phyloP scores from a whole-genome alignment of 2,888 invertebrate genomes.

The Nymphalis urticae region DNA sequence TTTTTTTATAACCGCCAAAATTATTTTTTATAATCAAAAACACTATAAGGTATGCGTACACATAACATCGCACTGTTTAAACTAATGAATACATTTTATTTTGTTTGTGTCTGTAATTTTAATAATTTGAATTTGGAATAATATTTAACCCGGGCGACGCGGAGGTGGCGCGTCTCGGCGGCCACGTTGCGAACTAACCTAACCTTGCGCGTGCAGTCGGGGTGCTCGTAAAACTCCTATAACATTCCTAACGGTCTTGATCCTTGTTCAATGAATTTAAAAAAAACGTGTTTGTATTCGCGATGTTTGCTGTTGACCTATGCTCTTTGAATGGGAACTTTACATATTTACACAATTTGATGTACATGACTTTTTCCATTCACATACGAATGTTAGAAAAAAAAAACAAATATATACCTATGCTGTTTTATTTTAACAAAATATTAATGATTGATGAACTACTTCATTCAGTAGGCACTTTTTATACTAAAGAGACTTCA shows the following conservation, averaged over 20 bases:
- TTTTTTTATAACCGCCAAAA: conserved; percentile 15
- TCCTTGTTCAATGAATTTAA: conserved; percentile 48
- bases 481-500: no score
- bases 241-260: conserved; percentile 58
- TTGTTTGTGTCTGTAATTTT: neutral
- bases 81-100: neutral
- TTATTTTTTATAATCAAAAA: neutral
- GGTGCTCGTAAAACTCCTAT: conserved; percentile 57
- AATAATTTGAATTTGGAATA: conserved; percentile 45
- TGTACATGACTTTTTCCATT: neutral
- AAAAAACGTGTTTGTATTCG: conserved; percentile 42
- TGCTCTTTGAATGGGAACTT: conserved; percentile 15
- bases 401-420: neutral
- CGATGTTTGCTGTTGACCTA: conserved; percentile 13
- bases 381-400: neutral
- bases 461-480: no score
- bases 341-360: conserved; percentile 1
- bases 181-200: conserved; percentile 79
- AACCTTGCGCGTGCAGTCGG: conserved; percentile 69
- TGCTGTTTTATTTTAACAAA: neutral
- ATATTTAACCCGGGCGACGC: conserved; percentile 34
- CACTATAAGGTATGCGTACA: conserved; percentile 15
- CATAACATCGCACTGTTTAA: neutral
- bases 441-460: neutral
- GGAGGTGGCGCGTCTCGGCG: conserved; percentile 71